Conservation (phyloP, 2,888 invertebrate species). For the Salpingus planirostris region DNA sequence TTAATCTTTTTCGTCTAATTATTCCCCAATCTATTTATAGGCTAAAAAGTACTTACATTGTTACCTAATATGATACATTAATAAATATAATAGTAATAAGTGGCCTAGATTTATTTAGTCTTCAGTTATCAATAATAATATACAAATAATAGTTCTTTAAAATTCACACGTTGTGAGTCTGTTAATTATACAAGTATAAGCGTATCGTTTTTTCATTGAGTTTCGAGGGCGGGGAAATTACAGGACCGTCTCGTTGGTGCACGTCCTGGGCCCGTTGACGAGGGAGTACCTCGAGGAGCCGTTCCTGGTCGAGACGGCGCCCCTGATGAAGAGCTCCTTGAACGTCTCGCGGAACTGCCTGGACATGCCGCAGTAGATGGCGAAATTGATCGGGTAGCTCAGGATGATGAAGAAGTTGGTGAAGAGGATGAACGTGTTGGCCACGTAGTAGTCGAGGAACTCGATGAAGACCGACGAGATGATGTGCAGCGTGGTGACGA, state of each 20-base stretch:
- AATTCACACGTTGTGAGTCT: too few species aligned
- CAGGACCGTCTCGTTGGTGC: conserved; percentile 76
- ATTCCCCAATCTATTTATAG: conserved; percentile 3
- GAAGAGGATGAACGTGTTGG: conserved; percentile 68
- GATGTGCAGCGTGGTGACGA: conserved; percentile 75
- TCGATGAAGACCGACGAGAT: conserved; percentile 60
- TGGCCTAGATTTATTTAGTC: conserved; percentile 11
- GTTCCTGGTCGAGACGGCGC: conserved; percentile 51
- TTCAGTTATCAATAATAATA: too few species aligned
- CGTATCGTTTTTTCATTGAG: too few species aligned
- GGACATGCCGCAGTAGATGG: conserved; percentile 94
- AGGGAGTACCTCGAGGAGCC: conserved; percentile 70
- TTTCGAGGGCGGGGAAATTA: conserved; percentile 43
- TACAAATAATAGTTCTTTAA: too few species aligned
- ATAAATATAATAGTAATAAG: conserved; percentile 10
- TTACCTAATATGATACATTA: too few species aligned
- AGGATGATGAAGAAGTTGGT: conserved; percentile 88
- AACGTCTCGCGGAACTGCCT: conserved; percentile 90
- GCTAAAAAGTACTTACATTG: too few species aligned
- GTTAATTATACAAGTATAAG: too few species aligned
- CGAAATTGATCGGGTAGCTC: conserved; percentile 89
- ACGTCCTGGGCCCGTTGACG: conserved; percentile 73
- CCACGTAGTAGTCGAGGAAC: conserved; percentile 67
- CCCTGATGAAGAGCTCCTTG: conserved; percentile 67
- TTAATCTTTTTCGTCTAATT: conserved; percentile 2